Base-by-base conservation (phyloP, 1,140 invertebrate genomes). In the Drosophila nigromelanica region DNA sequence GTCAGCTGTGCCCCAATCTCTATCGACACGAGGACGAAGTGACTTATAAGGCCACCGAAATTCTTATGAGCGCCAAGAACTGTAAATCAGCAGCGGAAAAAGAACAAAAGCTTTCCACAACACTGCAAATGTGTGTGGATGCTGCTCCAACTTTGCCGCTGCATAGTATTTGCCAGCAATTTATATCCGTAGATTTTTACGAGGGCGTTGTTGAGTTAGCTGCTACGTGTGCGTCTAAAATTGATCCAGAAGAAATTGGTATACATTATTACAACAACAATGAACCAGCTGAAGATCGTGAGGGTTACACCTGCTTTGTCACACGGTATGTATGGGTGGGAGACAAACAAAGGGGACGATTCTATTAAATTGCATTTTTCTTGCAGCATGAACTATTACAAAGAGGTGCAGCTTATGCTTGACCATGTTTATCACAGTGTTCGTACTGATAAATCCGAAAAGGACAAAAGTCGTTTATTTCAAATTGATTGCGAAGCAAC, bases 11-110 rank as follows among this genome's bases (percentile, higher is more conserved):
- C 91, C 98, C 98, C 0, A 96, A 96, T 80, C 93, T 99, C 1
- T 99, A 99, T 89, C 96, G 96, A 79, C 95, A 95, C 81, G 98
- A 99, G 93, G 98, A 99, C 93, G 98, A 98, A 14, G 96, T 97
- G 35, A 98, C 92, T 95, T 98, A 15, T 97, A 99, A 94, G 96
- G 97, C 97, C 1, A 97, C 97, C 82, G 97, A 98, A 92, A 95
- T 98, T 70, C 93, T 98, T 15, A 94, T 97, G 78, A 95, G 95
- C 87, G 96, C 97, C 0, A 96, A 96, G 91, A 94, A 76, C 45
- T 93, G 94, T 58, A 93, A 92, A 64, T 97, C 95, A 93, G 92
- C 93, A 55, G 93, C 94, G 63, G 97, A 95, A 85, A 95, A 95
- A 81, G 95, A 96, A 78, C 93, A 95, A 67, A 94, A 95, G 90